Conservation (phyloP, 2,113 vertebrate species). For the Chaetorhynchus papuensis region DNA sequence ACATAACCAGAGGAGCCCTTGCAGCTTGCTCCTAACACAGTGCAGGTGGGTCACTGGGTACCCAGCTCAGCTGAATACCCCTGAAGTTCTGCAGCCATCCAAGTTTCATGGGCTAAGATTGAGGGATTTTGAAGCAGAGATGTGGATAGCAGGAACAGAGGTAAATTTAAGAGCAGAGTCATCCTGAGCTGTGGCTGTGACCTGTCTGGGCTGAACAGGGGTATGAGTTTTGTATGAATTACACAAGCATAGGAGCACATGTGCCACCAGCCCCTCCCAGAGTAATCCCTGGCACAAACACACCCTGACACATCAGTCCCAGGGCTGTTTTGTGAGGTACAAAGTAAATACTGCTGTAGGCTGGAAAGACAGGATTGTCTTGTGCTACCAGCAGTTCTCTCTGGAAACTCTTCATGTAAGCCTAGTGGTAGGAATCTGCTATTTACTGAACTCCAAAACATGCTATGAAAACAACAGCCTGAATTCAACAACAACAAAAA, state of each 20-base stretch:
- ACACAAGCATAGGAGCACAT: not conserved
- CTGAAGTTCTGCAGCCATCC: not conserved
- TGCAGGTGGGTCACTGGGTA: not conserved
- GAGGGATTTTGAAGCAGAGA: not conserved
- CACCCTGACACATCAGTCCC: not conserved
- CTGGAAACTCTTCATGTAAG: not conserved
- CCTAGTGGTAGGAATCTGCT: not conserved
- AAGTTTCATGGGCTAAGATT: not conserved
- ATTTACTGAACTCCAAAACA: not conserved
- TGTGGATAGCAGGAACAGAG: not conserved
- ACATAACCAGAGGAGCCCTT: not conserved
- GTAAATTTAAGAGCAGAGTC: not conserved
- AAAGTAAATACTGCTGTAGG: not conserved
- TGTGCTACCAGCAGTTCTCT: not conserved
- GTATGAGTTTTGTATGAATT: not conserved
- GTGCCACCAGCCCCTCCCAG: not conserved
- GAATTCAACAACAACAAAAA: not conserved
- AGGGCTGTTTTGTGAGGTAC: not conserved
- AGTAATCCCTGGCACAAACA: not conserved
- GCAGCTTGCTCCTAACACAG: not conserved
- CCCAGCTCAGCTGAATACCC: not conserved
- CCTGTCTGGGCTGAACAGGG: not conserved
- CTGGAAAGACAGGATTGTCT: not conserved
- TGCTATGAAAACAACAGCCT: not conserved
- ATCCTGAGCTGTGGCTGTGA: fast-evolving